Evolutionary conservation across 2,888 invertebrate genomes (phyloP), one percentile per base, ranked within the genome.

Genomic region (Parapristionchus giblindavisi): DNA sequence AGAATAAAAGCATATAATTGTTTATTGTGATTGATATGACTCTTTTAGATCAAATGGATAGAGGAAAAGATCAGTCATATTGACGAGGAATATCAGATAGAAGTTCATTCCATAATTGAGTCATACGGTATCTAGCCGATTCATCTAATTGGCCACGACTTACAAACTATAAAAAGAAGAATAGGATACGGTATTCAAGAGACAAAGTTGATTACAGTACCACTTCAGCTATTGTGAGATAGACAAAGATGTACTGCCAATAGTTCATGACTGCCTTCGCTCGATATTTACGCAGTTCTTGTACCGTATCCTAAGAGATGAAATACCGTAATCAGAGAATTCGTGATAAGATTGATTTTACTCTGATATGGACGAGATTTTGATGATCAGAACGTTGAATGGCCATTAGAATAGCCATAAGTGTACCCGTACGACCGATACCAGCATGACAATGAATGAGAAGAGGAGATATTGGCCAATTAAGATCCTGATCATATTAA

Each of bases 401-500:
- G 36, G 70, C 70, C 14, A 70, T 27, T 17, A 70, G 70, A 70
- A 70, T 70, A 17, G 70, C 70, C 70, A 70, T 70, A 1, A 70
- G 70, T 24, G 70, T 21, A 17, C 98, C 98, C 0, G 98, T 98
- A 78, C 98, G 92, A 0, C 98, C 98, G 81, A 98, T 97, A 60
- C 97, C 97, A 14, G 79, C 81, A 66, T 78, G 79, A 90, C 98
- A 98, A 90, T 98, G 98, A 76, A 98, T 96, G 74, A 97, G 91
- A 80, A 95, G 93, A 0, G 96, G 95, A 77, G 88, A 93, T 66
- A 90, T 88, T 90, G 89, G 32, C 27, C 51, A 36, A 11, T 43
- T 40, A 14, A 77, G 68, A 32, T 77, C 77, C 68, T 76, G 70
- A 51, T 34, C n/a, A 36, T 68, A 51, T n/a, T 3, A 34, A 32